Base-by-base conservation (phyloP, 2,113 vertebrate genomes). In the Piprites chloris region DNA sequence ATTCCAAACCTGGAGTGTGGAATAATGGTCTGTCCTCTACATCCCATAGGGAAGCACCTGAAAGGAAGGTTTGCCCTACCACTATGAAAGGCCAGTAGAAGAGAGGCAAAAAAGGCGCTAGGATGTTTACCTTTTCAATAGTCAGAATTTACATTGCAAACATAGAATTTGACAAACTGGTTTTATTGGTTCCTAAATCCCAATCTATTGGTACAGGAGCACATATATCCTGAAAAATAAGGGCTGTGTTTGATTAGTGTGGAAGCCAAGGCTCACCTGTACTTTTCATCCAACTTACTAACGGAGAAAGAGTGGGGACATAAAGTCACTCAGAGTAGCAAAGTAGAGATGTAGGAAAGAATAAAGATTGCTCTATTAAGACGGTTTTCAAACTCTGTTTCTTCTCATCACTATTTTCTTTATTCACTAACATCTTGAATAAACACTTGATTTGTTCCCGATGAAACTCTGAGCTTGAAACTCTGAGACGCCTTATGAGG, bases 51-150 rank as follows among this genome's bases (percentile, higher is more conserved):
- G 58, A 85, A 55, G 3, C 0, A 69, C 20, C 32, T 76, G 18
- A 72, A 65, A n/a, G 15, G 35, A 81, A 74, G 21, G 21, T 21
- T 18, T 59, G 16, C 10, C 7, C 33, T 62, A 30, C 23, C 14
- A 18, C 75, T 11, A 32, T 26, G 33, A 37, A 77, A 89, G 5
- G 11, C 20, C 14, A 35, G 3, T 42, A 21, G 18, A 42, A 35
- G 26, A 62, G 4, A 3, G 3, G 8, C 0, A 2, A 10, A 13
- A 39, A 77, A 39, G 4, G 4, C 21, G 9, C 5, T 8, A 24
- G 14, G 4, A 39, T 5, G 1, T 75, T 67, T 68, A 61, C 14
- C 1, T 26, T 73, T 92, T 85, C n/a, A 12, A 47, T 21, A 35
- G 14, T 41, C 5, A 41, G 39, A 63, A 39, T 86, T 61, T 72